A percentile compares a stretch with the other conserved stretches of the same genome.
phyloP scores from a whole-genome alignment of 2,888 invertebrate species.

The Sarcophaga carnaria region DNA sequence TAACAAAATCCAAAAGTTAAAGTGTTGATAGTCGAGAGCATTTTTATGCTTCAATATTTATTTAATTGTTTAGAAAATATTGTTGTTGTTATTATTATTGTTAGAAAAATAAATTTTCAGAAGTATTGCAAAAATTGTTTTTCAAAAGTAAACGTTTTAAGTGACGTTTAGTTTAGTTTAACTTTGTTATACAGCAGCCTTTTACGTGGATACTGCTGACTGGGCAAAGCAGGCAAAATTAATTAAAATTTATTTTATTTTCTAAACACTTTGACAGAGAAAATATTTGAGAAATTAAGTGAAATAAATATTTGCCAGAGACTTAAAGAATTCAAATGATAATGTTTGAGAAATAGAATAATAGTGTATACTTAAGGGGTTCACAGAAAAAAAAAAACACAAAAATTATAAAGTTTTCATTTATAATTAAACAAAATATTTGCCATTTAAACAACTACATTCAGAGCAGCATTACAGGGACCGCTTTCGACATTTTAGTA shows the following conservation, averaged over 20 bases:
- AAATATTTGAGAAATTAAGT: neutral
- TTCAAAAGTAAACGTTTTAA: neutral
- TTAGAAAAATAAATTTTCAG: neutral
- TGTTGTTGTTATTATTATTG: neutral
- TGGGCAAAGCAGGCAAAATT: neutral
- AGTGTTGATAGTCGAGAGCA: constrained; percentile 12
- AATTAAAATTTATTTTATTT: constrained; percentile 1
- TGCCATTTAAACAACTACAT: no score
- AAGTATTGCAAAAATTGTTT: constrained; percentile 1
- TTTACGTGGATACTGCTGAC: neutral
- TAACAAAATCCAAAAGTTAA: neutral
- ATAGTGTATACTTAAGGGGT: neutral
- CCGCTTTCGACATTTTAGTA: no score
- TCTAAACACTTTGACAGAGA: constrained; percentile 1
- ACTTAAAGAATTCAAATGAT: neutral
- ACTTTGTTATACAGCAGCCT: no score
- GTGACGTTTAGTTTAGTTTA: neutral
- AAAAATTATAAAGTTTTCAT: neutral
- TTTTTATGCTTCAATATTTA: constrained; percentile 33
- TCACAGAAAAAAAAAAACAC: neutral
- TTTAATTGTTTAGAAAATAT: constrained; percentile 52
- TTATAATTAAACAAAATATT: neutral
- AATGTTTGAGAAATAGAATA: neutral
- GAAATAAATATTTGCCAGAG: neutral
- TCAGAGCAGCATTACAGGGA: no score